Evolutionary conservation across 2,797 vertebrate species (phyloP), one percentile per base, ranked within the genome.

Genomic region (Ateles fusciceps): DNA sequence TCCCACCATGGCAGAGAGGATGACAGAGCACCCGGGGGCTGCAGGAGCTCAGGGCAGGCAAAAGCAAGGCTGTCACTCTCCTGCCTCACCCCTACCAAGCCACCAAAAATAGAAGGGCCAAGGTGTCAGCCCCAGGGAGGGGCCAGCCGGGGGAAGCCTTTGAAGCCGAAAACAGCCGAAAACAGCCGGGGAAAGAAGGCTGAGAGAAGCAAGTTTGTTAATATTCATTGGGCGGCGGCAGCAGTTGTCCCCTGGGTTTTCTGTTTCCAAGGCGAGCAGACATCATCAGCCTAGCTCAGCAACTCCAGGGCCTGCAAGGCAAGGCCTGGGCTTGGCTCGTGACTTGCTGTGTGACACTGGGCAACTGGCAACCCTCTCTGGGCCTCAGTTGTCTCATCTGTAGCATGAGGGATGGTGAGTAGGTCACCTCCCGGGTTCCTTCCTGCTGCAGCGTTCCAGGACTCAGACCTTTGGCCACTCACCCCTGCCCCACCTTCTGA

Each of bases 21-120:
- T 92, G 68, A 71, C 92, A 89, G 57, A 91, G 81, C n/a, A 11
- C 85, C 81, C 0, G 12, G 81, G 11, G 59, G 48, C 85, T 75
- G 91, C 80, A 57, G 42, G 91, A 84, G 81, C 30, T 68, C 7
- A 21, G 36, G 74, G 61, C 80, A 61, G 71, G 48, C 39, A 50
- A 50, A 52, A 50, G 59, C 50, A n/a, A 61, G 24, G 61, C 36
- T 85, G 30, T 64, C 61, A 61, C 17, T 91, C 59, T 80, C 50
- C 57, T 0, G 1, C 64, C n/a, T 46, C n/a, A 21, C 72, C 55
- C 39, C 75, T 81, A 50, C 79, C 91, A 59, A 12, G 5, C 55
- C 71, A 94, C 92, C 61, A n/a, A 89, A 96, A 97, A 97, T 85
- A 97, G 97, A 96, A 97, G 91, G 89, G 75, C 68, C 2, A 24